phyloP scores from a whole-genome alignment of 2,113 vertebrate species.

The Indicator indicator region DNA sequence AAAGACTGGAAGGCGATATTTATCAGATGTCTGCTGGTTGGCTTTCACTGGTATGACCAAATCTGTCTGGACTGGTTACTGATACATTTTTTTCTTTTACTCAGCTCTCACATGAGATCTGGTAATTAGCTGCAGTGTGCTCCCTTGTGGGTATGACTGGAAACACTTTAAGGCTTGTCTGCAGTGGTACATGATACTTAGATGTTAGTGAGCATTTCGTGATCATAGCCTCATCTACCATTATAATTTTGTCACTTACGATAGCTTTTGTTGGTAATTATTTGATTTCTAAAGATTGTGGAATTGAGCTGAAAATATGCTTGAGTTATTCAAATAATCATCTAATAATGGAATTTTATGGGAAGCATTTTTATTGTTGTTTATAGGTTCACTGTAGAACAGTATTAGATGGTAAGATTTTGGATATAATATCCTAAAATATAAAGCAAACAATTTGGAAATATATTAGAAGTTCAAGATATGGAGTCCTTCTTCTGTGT shows the following conservation, averaged over 20 bases:
- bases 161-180: conserved; percentile 21
- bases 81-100: conserved; percentile 46
- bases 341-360: background rate
- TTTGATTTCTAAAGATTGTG: background rate
- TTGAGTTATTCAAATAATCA: background rate
- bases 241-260: background rate
- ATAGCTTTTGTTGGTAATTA: background rate
- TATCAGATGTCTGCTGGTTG: conserved; percentile 54
- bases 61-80: conserved; percentile 44
- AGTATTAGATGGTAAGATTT: background rate
- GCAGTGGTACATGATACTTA: background rate
- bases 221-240: background rate
- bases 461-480: background rate
- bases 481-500: background rate
- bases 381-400: background rate
- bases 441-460: background rate
- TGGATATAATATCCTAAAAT: background rate
- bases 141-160: conserved; percentile 76
- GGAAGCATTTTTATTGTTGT: background rate
- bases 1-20: conserved; percentile 42
- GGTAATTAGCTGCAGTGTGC: conserved; percentile 68
- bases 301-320: background rate
- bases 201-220: background rate
- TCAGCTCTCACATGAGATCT: conserved; percentile 1
- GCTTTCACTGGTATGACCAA: conserved; percentile 42